Base-by-base conservation (phyloP, 1,140 invertebrate species). In the Oryctes rhinoceros region DNA sequence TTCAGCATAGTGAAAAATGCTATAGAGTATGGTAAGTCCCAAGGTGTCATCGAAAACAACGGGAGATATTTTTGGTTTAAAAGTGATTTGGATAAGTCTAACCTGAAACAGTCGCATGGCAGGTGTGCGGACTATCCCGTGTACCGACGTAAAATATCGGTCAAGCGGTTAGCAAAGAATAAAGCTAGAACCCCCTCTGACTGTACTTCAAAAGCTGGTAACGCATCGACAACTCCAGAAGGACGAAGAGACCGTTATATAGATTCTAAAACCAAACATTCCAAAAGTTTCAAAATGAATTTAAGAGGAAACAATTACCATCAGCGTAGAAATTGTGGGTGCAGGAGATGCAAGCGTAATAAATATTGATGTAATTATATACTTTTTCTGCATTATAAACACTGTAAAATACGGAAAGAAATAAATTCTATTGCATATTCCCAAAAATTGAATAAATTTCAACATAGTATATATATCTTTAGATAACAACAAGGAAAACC, bases 51-150 rank as follows among this genome's bases (percentile, higher is more conserved):
- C 65, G 18, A 20, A 1, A 71, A 71, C 20, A 35, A 71, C 15
- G 65, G 65, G 18, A 71, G n/a, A 71, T 71, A 35, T 15, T 71
- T 71, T 71, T 71, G 65, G 65, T 71, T 71, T 37, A 13, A 2
- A 9, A 30, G 10, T 35, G 35, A 71, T 30, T 13, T 24, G 18
- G 20, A 71, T 10, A 5, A 20, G 35, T 18, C 20, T 35, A 5
- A 18, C 18, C 11, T 35, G 11, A 15, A 71, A 35, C 18, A 11
- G 7, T 71, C 35, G 11, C 35, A 15, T 10, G 24, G 11, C 7
- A 24, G 3, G 11, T 71, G 65, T 35, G 7, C 6, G 4, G 24
- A 71, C 9, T 71, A 30, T 71, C 4, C 3, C 35, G 53, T 59
- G n/a, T 59, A n/a, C 53, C 53, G 18, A 59, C 5, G 15, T 15